A percentile compares a stretch with the other conserved stretches of the same genome.
Evolutionary conservation across 2,888 invertebrate species (phyloP).

Genomic region (Monopis laevigella): DNA sequence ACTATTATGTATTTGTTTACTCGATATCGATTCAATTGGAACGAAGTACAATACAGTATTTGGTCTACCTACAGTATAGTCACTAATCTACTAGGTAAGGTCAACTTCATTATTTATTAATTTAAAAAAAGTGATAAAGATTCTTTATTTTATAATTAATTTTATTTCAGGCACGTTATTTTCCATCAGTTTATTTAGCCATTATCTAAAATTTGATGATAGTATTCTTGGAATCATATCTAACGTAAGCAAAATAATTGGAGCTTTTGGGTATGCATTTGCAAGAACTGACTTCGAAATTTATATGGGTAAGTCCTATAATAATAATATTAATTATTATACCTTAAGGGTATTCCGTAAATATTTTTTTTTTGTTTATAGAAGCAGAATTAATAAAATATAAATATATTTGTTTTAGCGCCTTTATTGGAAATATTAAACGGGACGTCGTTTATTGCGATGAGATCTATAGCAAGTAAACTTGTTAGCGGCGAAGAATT

Average conservation of each 20-base stretch:
- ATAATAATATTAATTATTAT: no score
- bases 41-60: slow-evolving; percentile 53
- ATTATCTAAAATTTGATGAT: slow-evolving; percentile 82
- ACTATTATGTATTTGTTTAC: slow-evolving; percentile 30
- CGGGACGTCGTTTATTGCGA: slow-evolving; percentile 79
- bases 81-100: slow-evolving; percentile 52
- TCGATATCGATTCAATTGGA: slow-evolving; percentile 48
- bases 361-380: no score
- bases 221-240: slow-evolving; percentile 88
- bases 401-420: slow-evolving; percentile 51
- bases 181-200: slow-evolving; percentile 84
- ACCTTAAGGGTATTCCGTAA: no score
- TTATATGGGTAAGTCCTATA: slow-evolving; percentile 82
- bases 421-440: slow-evolving; percentile 78
- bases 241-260: slow-evolving; percentile 83
- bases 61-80: slow-evolving; percentile 54
- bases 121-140: not conserved
- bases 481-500: slow-evolving; percentile 76
- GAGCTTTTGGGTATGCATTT: slow-evolving; percentile 85
- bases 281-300: slow-evolving; percentile 80
- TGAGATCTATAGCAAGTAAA: slow-evolving; percentile 79
- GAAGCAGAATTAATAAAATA: not conserved
- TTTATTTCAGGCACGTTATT: slow-evolving; percentile 74
- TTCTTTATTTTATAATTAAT: not conserved
- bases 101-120: not conserved